phyloP scores from a whole-genome alignment of 2,797 vertebrate genomes.

The Brachyalestes nurse region DNA sequence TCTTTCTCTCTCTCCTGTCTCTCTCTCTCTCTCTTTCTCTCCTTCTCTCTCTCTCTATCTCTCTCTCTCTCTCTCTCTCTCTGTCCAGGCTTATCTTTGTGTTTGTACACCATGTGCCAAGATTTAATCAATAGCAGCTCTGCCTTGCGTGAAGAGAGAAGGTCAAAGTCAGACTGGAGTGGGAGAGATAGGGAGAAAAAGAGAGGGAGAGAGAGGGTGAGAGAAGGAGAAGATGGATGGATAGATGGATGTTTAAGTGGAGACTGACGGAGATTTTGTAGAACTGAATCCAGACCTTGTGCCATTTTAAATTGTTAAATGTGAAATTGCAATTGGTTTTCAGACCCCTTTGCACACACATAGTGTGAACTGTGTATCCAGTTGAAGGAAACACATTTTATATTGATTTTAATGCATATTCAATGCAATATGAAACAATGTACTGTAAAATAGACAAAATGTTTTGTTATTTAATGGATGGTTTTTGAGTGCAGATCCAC shows the following conservation, averaged over 20 bases:
- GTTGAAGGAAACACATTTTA: too few species aligned
- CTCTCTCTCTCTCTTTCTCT: neutral
- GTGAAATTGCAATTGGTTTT: conserved; percentile 24
- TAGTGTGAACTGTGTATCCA: neutral
- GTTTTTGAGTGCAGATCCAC: too few species aligned
- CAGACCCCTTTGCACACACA: conserved; percentile 59
- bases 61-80: conserved; percentile 37
- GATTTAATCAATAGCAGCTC: conserved; percentile 85
- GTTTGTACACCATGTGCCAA: conserved; percentile 84
- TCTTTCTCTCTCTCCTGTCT: neutral
- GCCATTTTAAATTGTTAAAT: conserved; percentile 29
- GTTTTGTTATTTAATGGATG: too few species aligned
- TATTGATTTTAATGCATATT: too few species aligned
- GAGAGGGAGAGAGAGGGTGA: conserved; percentile 58
- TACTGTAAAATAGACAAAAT: too few species aligned
- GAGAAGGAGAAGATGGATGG: conserved; percentile 14
- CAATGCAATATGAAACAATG: too few species aligned
- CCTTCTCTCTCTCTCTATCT: conserved; percentile 4
- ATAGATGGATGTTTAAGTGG: conserved; percentile 48
- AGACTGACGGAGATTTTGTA: conserved; percentile 35
- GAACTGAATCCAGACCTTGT: conserved; percentile 33
- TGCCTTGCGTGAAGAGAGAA: conserved; percentile 81
- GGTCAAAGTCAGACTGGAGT: conserved; percentile 74
- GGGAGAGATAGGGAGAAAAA: conserved; percentile 58
- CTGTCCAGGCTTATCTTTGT: conserved; percentile 77